Percentiles rank a stretch among this genome's conserved stretches.
phyloP scores from a whole-genome alignment of 2,888 invertebrate species.

The Chaetogeoica ovagalla region DNA sequence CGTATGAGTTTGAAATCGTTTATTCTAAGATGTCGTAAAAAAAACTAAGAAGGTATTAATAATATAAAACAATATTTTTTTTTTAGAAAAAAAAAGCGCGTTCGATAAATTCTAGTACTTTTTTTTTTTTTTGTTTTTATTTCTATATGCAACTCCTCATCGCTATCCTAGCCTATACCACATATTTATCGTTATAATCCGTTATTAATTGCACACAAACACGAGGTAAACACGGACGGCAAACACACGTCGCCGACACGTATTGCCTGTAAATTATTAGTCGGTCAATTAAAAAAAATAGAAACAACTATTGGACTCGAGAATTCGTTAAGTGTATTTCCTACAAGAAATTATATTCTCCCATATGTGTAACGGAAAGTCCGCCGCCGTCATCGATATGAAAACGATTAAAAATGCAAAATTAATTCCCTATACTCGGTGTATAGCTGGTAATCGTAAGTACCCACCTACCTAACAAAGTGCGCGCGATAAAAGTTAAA shows the following conservation, averaged over 20 bases:
- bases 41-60: too few species aligned
- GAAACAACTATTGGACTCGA: background rate
- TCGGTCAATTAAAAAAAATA: slow-evolving; percentile 21
- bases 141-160: background rate
- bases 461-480: background rate
- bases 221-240: background rate
- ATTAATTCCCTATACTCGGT: slow-evolving; percentile 7
- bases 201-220: slow-evolving; percentile 34
- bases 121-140: too few species aligned
- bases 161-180: background rate
- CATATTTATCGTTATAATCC: slow-evolving; percentile 42
- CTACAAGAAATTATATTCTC: background rate
- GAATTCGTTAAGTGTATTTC: background rate
- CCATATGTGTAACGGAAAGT: background rate
- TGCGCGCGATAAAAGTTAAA: background rate
- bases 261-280: slow-evolving; percentile 6
- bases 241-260: background rate
- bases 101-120: slow-evolving; percentile 1
- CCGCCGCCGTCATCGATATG: background rate
- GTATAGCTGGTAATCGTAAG: background rate
- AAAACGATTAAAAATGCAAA: background rate
- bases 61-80: background rate
- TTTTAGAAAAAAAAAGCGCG: slow-evolving; percentile 14
- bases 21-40: background rate
- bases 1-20: slow-evolving; percentile 30